These are phyloP conservation scores for Globodera ellingtonae DNA, from an alignment of 1,140 invertebrate genomes.

Conservation along the genomic window DNA sequence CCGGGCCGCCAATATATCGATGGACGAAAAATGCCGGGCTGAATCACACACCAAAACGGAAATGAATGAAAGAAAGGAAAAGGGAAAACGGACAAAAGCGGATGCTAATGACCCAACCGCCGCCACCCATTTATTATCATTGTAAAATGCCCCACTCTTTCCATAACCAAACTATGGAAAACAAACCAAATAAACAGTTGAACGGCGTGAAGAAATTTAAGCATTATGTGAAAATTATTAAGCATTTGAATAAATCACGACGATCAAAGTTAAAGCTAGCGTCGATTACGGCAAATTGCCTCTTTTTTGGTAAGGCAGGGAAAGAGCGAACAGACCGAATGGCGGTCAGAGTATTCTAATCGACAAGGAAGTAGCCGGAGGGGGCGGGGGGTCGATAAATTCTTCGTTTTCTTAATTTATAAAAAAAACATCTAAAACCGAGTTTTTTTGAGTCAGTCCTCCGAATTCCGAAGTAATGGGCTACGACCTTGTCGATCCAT, in stretches of 20 bases:
- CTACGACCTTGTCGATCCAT: neutral
- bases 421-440: neutral
- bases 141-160: slow-evolving; percentile 1
- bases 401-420: neutral
- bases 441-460: neutral
- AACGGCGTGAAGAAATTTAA: too few species aligned
- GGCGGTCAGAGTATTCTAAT: too few species aligned
- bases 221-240: too few species aligned
- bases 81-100: neutral
- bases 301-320: too few species aligned
- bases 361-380: too few species aligned
- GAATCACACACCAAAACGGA: slow-evolving; percentile 77
- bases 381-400: too few species aligned
- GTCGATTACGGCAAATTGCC: neutral
- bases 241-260: too few species aligned
- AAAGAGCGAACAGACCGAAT: too few species aligned
- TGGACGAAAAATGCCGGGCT: slow-evolving; percentile 74
- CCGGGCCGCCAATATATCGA: slow-evolving; percentile 77
- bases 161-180: neutral
- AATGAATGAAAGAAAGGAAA: neutral
- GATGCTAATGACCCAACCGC: neutral
- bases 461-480: neutral
- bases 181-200: too few species aligned
- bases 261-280: neutral
- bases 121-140: neutral